phyloP scores from a whole-genome alignment of 2,113 vertebrate genomes.

The Tetrax tetrax region DNA sequence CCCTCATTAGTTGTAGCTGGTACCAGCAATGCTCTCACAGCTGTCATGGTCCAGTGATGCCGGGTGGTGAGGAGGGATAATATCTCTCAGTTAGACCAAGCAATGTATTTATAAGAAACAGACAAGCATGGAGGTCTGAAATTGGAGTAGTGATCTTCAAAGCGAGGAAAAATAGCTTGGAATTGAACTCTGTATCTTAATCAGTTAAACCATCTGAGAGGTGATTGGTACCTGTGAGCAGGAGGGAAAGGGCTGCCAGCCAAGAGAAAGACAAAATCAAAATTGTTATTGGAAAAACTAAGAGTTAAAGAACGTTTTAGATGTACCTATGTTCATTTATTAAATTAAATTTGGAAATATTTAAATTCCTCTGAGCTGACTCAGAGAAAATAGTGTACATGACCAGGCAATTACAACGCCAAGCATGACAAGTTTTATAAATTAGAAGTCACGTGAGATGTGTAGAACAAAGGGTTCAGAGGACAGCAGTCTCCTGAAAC shows the following conservation, averaged over 20 bases:
- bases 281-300: neutral
- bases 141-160: neutral
- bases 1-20: neutral
- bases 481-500: neutral
- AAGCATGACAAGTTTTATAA: neutral
- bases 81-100: neutral
- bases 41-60: neutral
- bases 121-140: neutral
- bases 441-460: neutral
- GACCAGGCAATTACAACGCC: neutral
- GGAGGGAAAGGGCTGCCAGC: neutral
- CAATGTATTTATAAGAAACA: neutral
- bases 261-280: neutral
- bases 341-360: neutral
- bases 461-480: neutral
- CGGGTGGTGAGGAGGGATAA: neutral
- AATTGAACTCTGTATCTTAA: neutral
- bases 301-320: neutral
- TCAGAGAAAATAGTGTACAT: neutral
- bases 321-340: neutral
- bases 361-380: neutral
- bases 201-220: neutral
- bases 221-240: neutral
- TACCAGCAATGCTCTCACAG: neutral
- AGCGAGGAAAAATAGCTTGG: neutral